Evolutionary conservation across 2,797 vertebrate genomes (phyloP), one percentile per base, ranked within the genome.

Genomic region (Cottoperca gobio): DNA sequence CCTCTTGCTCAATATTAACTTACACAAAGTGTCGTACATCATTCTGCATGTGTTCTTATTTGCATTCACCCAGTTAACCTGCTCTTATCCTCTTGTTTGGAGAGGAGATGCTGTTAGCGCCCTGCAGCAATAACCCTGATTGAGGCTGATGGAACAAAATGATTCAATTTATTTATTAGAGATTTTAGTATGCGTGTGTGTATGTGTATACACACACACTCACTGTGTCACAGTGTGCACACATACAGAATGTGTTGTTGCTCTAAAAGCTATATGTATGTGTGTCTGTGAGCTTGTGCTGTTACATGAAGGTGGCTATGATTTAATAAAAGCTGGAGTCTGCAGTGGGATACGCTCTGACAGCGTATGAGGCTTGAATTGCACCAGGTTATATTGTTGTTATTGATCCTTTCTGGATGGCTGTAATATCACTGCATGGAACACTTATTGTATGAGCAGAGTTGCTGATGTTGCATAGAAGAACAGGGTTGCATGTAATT

Each of bases 391-490:
- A 70, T 68, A 69, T 49, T 64, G 74, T 45, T 76, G 33, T 42
- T 86, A 90, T 90, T 69, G 88, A 91, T 90, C 76, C 67, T 61
- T 77, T 73, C 17, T 64, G 68, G 21, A 43, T 73, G 8, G 58
- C 64, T 40, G 57, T 75, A 64, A 81, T 82, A 73, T 79, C 53
- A 62, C 72, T 70, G 54, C 70, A 79, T 50, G 64, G 16, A 52
- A 42, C 70, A 49, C 14, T 70, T 67, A 46, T 79, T 84, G 75
- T 67, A 80, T 71, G 70, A 78, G 73, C 77, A 74, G 43, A 86
- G 66, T 28, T 90, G 83, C 89, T 90, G 90, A 90, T 76, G 79
- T 73, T 81, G 86, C 87, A 86, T 42, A 48, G 46, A 58, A 58
- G 33, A 76, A 82, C 48, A 64, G 53, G 42, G 52, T 73, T 78